Evolutionary conservation across 1,140 invertebrate genomes (phyloP), one percentile per base, ranked within the genome.

Genomic region (Reticulitermes speratus): DNA sequence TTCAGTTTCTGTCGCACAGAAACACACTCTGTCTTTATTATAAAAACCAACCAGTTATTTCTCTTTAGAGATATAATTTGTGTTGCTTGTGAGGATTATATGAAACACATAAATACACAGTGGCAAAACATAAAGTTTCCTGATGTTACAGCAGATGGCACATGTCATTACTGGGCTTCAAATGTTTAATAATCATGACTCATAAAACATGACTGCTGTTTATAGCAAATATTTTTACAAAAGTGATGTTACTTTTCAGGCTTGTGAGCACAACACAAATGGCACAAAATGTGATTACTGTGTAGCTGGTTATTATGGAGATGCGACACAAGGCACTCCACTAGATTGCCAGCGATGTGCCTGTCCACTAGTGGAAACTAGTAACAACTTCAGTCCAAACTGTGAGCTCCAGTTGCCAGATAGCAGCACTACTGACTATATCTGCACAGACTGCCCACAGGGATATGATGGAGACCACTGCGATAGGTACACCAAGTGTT

Each of bases 401-500:
- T 98, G 97, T 90, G 94, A 95, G 87, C 65, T 75, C 9, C 9
- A 30, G n/a, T 75, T 14, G n/a, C 88, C 95, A 11, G 95, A 94
- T 90, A 93, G 89, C 89, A 93, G 45, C 90, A 91, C 92, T 85
- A 90, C 91, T 82, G 91, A 92, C 44, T 98, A 97, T 89, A 94
- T 97, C 16, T 99, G 97, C 89, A 97, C 96, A 0, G 94, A 96
- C 87, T 99, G 99, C 91, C 95, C 96, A 1, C 91, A 93, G 82
- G 98, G 98, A 0, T 99, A 99, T 89, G 95, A 95, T 30, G 98
- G 98, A 1, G 95, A 96, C 87, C 96, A 97, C 89, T 99, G 98
- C 90, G 97, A 99, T 92, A 94, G 94, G 96, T 98, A 92, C 89
- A 88, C 86, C 38, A 90, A 90, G 44, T 85, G 2, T 23, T 25